phyloP scores from a whole-genome alignment of 23 tunicate genomes.

The Ascidia mentula region DNA sequence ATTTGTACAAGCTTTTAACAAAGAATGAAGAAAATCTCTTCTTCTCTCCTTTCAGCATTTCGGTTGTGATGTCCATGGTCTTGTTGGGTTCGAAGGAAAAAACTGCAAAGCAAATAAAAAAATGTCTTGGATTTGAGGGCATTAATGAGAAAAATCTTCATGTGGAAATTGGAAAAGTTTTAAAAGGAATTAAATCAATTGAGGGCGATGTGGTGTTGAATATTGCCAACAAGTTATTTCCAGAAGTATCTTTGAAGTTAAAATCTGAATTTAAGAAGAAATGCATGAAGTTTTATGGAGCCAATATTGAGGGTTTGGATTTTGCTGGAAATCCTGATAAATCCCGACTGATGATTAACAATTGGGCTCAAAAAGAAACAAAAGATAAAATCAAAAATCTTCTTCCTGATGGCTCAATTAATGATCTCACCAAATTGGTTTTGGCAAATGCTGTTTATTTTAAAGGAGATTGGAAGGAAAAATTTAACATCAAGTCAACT shows the following conservation, averaged over 20 bases:
- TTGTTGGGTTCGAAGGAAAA: constrained; percentile 42
- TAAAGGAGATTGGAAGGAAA: constrained; percentile 74
- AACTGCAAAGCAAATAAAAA: constrained; percentile 30
- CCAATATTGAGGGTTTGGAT: constrained; percentile 21
- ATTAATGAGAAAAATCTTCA: neutral
- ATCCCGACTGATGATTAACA: constrained; percentile 40
- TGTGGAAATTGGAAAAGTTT: neutral
- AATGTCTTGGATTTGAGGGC: neutral
- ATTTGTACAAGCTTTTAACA: neutral
- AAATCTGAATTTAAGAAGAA: constrained; percentile 14
- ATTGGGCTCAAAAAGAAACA: constrained; percentile 59
- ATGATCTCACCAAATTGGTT: constrained; percentile 34
- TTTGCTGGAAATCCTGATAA: constrained; percentile 42
- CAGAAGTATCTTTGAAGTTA: constrained; percentile 37
- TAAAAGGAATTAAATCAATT: neutral
- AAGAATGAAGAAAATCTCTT: constrained; percentile 20
- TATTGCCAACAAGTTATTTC: constrained; percentile 71
- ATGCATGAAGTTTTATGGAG: constrained; percentile 18
- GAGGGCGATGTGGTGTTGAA: constrained; percentile 21
- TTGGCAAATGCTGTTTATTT: constrained; percentile 81
- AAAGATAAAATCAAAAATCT: constrained; percentile 68
- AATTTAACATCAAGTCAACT: constrained; percentile 40
- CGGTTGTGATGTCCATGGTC: constrained; percentile 31
- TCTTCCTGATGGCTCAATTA: constrained; percentile 41
- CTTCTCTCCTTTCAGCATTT: constrained; percentile 55